phyloP scores from a whole-genome alignment of 1,140 invertebrate genomes.

The Drosophila mojavensis region DNA sequence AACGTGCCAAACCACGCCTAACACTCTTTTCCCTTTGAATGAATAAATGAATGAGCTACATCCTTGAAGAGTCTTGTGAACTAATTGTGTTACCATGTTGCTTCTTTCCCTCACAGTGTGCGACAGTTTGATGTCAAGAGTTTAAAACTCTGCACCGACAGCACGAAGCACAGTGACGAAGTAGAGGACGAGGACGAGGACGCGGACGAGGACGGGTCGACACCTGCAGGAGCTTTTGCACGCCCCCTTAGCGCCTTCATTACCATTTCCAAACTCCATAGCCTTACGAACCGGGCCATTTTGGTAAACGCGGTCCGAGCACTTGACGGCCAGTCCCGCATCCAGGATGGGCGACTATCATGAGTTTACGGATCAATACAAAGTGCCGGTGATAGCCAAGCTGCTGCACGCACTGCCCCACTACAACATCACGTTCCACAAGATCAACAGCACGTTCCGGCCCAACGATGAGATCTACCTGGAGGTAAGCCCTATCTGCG shows the following conservation, averaged over 20 bases:
- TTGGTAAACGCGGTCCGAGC: conserved; percentile 12
- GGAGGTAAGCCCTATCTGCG: conserved; percentile 87
- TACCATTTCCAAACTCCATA: not conserved
- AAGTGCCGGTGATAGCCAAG: conserved; percentile 91
- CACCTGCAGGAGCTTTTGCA: conserved; percentile 31
- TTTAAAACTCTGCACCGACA: conserved; percentile 71
- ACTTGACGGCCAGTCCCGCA: conserved; percentile 15
- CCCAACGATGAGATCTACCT: conserved; percentile 94
- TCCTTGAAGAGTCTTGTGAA: conserved; percentile 32
- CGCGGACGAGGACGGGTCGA: conserved; percentile 4
- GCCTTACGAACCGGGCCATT: not conserved
- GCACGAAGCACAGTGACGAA: conserved; percentile 52
- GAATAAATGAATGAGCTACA: conserved; percentile 13
- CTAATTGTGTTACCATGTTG: conserved; percentile 47
- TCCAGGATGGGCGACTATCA: conserved; percentile 79
- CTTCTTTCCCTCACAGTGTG: conserved; percentile 43
- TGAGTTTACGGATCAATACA: conserved; percentile 88
- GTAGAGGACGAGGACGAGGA: conserved; percentile 1
- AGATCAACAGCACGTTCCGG: conserved; percentile 95
- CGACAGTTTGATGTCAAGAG: conserved; percentile 77
- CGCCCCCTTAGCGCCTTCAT: not conserved
- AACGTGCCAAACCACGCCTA: conserved; percentile 50
- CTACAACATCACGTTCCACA: conserved; percentile 93
- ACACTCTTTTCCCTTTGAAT: conserved; percentile 1
- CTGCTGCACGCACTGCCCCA: conserved; percentile 94